Percentiles rank a stretch among this genome's conserved stretches.
These are phyloP conservation scores for Aradophagus sp. DNA, from an alignment of 1,140 invertebrate species.

Conservation along the genomic window DNA sequence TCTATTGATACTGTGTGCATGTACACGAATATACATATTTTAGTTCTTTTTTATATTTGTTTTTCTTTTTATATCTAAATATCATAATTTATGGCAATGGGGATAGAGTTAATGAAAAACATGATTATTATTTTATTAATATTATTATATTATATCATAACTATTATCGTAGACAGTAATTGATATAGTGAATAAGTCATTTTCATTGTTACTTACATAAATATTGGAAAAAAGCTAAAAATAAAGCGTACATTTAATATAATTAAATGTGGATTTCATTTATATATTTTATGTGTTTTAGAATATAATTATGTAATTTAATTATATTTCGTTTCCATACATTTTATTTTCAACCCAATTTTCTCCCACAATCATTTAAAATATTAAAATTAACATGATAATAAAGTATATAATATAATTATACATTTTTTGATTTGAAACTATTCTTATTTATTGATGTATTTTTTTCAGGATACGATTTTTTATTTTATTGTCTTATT, in stretches of 20 bases:
- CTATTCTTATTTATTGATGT: no score
- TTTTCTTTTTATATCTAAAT: constrained; percentile 62
- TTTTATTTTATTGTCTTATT: no score
- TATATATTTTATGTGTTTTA: no score
- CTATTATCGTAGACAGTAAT: constrained; percentile 68
- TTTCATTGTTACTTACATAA: constrained; percentile 76
- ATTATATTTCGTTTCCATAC: no score
- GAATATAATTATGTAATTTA: no score
- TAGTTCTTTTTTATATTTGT: neutral
- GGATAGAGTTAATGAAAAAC: constrained; percentile 68
- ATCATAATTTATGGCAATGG: constrained; percentile 70
- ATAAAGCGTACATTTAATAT: constrained; percentile 74
- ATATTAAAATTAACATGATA: no score
- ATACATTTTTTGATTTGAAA: no score
- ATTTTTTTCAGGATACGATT: no score
- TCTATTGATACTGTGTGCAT: constrained; percentile 50
- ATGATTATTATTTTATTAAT: constrained; percentile 73
- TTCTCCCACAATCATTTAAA: no score
- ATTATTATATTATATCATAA: constrained; percentile 68
- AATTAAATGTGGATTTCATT: no score
- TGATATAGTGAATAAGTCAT: constrained; percentile 70
- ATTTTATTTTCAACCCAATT: no score
- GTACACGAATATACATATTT: constrained; percentile 15
- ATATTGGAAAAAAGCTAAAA: constrained; percentile 72
- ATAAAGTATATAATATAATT: no score